Conservation (phyloP, 1,140 invertebrate genomes). For the Drosophila navojoa region DNA sequence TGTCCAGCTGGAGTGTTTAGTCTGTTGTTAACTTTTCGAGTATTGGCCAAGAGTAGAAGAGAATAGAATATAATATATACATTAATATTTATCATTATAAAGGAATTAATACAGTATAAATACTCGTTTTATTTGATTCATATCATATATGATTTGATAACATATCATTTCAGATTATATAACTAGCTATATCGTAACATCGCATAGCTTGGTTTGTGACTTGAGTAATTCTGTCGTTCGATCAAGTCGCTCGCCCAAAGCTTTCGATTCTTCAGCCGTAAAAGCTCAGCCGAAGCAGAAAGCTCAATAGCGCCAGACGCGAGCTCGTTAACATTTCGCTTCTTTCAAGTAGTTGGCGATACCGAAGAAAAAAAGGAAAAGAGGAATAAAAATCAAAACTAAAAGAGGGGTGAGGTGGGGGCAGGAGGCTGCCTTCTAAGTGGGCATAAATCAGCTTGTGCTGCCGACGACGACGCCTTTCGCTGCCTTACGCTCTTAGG, state of each 20-base stretch:
- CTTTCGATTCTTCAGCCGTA: background rate
- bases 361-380: too few species aligned
- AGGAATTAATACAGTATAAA: too few species aligned
- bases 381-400: background rate
- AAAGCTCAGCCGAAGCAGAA: constrained; percentile 19
- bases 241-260: constrained; percentile 7
- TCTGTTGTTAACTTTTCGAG: too few species aligned
- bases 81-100: too few species aligned
- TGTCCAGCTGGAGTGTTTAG: too few species aligned
- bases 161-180: too few species aligned
- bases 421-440: background rate
- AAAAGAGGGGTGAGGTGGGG: background rate
- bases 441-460: constrained; percentile 30
- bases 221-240: constrained; percentile 2
- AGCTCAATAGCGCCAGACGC: constrained; percentile 10
- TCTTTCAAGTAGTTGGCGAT: constrained; percentile 1
- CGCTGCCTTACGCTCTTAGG: constrained; percentile 16
- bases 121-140: too few species aligned
- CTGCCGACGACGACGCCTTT: constrained; percentile 5
- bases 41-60: too few species aligned
- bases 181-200: background rate
- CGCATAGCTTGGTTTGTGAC: background rate
- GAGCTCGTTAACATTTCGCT: background rate
- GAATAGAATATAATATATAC: too few species aligned
- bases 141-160: too few species aligned